phyloP scores from a whole-genome alignment of 2,797 vertebrate species.

The Takifugu rubripes region DNA sequence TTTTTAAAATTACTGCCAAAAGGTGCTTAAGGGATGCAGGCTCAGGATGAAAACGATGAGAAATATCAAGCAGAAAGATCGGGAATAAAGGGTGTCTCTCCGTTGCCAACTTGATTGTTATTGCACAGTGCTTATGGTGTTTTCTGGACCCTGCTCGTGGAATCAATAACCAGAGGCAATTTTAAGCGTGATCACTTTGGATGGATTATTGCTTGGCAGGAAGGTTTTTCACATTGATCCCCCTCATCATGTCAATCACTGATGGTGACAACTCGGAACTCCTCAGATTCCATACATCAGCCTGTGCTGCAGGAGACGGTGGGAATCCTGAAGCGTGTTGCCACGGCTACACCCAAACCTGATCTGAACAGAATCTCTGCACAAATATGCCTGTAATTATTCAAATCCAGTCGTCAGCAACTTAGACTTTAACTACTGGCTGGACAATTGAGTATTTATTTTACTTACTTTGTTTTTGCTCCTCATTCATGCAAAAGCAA shows the following conservation, averaged over 20 bases:
- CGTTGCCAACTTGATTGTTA: conserved; percentile 60
- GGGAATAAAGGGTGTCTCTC: conserved; percentile 27
- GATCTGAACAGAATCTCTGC: conserved; percentile 13
- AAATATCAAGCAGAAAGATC: conserved; percentile 14
- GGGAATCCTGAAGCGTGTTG: conserved; percentile 48
- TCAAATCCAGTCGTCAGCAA: too few relatives aligned
- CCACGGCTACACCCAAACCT: conserved; percentile 22
- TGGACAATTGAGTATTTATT: too few relatives aligned
- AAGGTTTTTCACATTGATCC: conserved; percentile 71
- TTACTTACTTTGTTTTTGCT: too few relatives aligned
- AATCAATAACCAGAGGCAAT: conserved; percentile 74
- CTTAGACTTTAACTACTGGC: too few relatives aligned
- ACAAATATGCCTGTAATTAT: too few relatives aligned
- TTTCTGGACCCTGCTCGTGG: conserved; percentile 57
- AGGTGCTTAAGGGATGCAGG: background rate
- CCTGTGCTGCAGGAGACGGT: conserved; percentile 41
- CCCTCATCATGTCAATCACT: conserved; percentile 74
- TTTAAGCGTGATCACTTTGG: conserved; percentile 74
- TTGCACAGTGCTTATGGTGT: conserved; percentile 63
- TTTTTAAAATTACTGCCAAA: conserved; percentile 8
- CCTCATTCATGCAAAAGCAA: background rate
- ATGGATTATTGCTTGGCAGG: conserved; percentile 75
- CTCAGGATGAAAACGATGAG: conserved; percentile 21
- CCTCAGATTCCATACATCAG: conserved; percentile 68
- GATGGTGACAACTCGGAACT: conserved; percentile 66